Conservation (phyloP, 2,888 invertebrate genomes). For the Agrochola lychnidis region DNA sequence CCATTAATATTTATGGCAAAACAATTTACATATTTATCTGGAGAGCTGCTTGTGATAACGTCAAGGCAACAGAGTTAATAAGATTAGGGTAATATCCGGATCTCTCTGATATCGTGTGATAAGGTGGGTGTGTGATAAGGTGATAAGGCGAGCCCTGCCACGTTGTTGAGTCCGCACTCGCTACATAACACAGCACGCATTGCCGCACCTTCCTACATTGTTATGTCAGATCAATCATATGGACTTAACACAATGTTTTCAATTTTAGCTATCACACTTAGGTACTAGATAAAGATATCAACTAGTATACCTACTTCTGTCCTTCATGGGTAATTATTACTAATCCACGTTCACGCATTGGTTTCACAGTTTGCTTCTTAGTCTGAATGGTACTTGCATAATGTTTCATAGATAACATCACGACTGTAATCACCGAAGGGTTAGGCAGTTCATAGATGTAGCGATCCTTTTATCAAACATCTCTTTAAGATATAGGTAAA, state of each 20-base stretch:
- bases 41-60: neutral
- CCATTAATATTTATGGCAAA: neutral
- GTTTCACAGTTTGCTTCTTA: neutral
- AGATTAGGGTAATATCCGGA: slow-evolving; percentile 10
- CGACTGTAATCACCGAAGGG: neutral
- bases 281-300: neutral
- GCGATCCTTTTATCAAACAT: neutral
- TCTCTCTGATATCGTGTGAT: slow-evolving; percentile 4
- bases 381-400: neutral
- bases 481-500: neutral
- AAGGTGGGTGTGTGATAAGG: slow-evolving; percentile 8
- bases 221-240: neutral
- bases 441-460: neutral
- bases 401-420: neutral
- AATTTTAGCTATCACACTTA: neutral
- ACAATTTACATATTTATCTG: slow-evolving; percentile 28
- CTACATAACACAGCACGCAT: neutral
- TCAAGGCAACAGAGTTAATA: slow-evolving; percentile 6
- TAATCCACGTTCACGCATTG: neutral
- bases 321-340: too few relatives aligned
- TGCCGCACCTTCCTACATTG: too few relatives aligned
- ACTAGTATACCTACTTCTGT: too few relatives aligned
- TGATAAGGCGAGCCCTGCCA: neutral
- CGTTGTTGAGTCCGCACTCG: neutral
- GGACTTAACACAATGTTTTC: neutral